A percentile compares a stretch with the other conserved stretches of the same genome.
These are phyloP conservation scores for Pelagia noctiluca DNA, from an alignment of 30 jellyfish, hydroid and myxozoan genomes.

Conservation along the genomic window DNA sequence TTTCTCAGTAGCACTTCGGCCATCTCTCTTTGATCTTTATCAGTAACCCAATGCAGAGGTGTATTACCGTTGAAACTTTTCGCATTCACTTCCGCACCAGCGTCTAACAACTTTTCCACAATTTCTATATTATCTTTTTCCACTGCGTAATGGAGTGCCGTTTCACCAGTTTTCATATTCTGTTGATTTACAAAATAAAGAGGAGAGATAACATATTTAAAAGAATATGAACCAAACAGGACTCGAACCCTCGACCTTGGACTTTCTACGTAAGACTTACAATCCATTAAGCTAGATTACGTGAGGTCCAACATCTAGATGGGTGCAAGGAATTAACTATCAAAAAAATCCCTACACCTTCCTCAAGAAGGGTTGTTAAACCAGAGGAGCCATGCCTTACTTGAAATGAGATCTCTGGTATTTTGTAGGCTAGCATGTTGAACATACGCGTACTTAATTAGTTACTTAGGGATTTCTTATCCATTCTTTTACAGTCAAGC, in stretches of 20 bases:
- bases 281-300: not conserved
- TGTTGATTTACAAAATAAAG: not conserved
- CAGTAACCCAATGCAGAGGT: constrained; percentile 45
- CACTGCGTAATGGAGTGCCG: constrained; percentile 71
- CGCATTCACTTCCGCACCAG: constrained; percentile 69
- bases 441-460: too few relatives aligned
- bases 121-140: constrained; percentile 45
- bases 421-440: too few relatives aligned
- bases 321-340: too few relatives aligned
- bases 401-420: too few relatives aligned
- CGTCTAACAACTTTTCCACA: constrained; percentile 33
- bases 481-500: not conserved
- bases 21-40: constrained; percentile 22
- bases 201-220: not conserved
- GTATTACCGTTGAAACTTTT: constrained; percentile 58
- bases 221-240: not conserved
- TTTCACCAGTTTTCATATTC: constrained; percentile 48
- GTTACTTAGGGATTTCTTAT: not conserved
- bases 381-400: too few relatives aligned
- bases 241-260: not conserved
- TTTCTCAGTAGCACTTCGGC: constrained; percentile 27
- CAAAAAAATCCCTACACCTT: too few relatives aligned
- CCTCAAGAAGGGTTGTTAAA: too few relatives aligned
- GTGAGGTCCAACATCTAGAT: too few relatives aligned
- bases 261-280: not conserved